Conservation (phyloP, 1,140 invertebrate genomes). For the Meteorus sp. region DNA sequence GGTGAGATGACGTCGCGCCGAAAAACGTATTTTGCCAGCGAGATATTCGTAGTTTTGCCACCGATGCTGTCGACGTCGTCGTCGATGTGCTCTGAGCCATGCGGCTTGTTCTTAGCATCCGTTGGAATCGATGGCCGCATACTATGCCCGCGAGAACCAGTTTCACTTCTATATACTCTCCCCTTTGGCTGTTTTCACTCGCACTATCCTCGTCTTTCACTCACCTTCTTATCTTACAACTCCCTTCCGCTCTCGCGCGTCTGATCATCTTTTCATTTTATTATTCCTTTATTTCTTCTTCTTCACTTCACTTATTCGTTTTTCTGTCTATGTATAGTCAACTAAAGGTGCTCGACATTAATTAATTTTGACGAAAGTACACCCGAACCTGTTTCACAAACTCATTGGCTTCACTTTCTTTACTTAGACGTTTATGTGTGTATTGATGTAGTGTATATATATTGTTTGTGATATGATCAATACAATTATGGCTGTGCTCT, state of each 20-base stretch:
- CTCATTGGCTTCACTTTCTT: not conserved
- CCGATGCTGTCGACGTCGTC: not conserved
- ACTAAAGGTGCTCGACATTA: conserved; percentile 27
- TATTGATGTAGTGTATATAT: not conserved
- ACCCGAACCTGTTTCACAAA: conserved; percentile 27
- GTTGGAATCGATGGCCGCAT: conserved; percentile 2
- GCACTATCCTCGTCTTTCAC: too few relatives aligned
- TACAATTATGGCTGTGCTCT: too few relatives aligned
- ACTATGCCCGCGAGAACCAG: conserved; percentile 11
- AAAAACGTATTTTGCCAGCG: not conserved
- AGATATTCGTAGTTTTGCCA: not conserved
- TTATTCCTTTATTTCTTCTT: too few relatives aligned
- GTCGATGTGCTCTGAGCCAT: too few relatives aligned
- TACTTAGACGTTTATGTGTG: not conserved
- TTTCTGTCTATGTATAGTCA: not conserved
- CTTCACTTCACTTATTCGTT: not conserved
- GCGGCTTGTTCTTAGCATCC: not conserved
- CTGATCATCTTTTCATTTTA: too few relatives aligned
- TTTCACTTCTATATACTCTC: conserved; percentile 10
- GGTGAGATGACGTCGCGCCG: not conserved
- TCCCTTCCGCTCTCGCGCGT: too few relatives aligned
- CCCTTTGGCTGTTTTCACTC: not conserved
- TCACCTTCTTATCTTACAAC: too few relatives aligned
- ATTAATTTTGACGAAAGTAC: conserved; percentile 33
- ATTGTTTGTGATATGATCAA: too few relatives aligned